Conservation (phyloP, 2,113 vertebrate genomes). For the Psittacula cyanocephala region DNA sequence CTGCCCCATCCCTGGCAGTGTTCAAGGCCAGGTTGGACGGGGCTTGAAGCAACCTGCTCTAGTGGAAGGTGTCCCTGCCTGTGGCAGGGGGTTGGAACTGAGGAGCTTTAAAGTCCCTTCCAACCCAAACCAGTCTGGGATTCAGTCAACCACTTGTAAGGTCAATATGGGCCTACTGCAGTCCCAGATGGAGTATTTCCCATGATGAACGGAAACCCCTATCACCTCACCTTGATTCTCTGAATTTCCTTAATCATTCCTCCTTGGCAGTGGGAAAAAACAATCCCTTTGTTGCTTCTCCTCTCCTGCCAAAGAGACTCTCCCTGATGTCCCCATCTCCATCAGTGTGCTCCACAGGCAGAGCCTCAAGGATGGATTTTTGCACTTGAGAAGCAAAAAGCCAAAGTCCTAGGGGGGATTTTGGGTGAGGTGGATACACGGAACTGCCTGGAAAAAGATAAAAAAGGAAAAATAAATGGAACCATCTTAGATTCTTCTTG, state of each 20-base stretch:
- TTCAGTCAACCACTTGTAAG: neutral
- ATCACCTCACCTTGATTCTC: neutral
- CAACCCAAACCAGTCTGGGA: neutral
- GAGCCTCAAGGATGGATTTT: neutral
- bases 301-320: neutral
- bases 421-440: neutral
- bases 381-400: neutral
- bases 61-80: neutral
- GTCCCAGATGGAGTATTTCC: neutral
- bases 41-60: neutral
- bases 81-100: too few relatives aligned
- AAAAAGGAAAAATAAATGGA: neutral
- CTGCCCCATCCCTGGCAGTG: neutral
- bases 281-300: accelerated
- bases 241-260: neutral
- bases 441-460: neutral
- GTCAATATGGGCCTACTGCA: neutral
- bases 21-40: neutral
- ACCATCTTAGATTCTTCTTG: neutral
- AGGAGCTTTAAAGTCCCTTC: neutral
- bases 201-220: neutral
- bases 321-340: neutral
- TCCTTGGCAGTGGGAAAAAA: neutral
- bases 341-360: neutral
- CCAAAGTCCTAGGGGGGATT: neutral